These are phyloP conservation scores for Drosophila tani DNA, from an alignment of 1,140 invertebrate species.

Conservation along the genomic window DNA sequence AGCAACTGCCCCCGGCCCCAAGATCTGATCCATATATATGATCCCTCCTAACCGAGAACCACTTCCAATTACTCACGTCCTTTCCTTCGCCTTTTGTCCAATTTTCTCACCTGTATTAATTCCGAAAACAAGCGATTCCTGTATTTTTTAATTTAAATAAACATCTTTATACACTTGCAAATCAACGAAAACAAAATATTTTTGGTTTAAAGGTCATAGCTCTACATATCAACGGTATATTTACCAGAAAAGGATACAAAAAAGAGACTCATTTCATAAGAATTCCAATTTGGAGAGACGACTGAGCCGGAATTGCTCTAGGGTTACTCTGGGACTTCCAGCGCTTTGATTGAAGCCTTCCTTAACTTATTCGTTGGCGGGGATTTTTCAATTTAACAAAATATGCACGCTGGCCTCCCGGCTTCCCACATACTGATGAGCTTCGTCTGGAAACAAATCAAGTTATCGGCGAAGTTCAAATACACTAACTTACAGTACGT, in stretches of 20 bases:
- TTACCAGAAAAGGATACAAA: neutral
- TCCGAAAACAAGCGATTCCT: neutral
- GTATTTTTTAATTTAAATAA: conserved; percentile 8
- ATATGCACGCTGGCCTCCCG: neutral
- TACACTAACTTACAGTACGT: neutral
- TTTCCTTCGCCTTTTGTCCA: neutral
- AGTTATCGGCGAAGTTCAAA: neutral
- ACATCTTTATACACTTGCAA: conserved; percentile 12
- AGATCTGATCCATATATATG: neutral
- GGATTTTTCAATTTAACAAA: conserved; percentile 18
- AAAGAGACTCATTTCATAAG: neutral
- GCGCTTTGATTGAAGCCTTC: neutral
- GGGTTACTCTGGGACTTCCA: conserved; percentile 7
- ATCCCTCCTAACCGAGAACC: neutral
- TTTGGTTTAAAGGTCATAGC: neutral
- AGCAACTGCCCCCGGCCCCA: neutral
- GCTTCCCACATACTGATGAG: conserved; percentile 33
- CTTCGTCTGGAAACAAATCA: neutral
- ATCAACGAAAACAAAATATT: neutral
- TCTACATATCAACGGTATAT: no score
- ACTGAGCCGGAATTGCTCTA: conserved; percentile 3
- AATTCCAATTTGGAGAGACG: neutral
- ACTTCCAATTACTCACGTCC: neutral
- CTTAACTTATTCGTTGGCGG: conserved; percentile 4
- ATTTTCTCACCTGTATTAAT: neutral